Percentiles rank a stretch among this genome's conserved stretches.
Conservation (phyloP, 2,113 vertebrate genomes). For the Asarcornis scutulata region DNA sequence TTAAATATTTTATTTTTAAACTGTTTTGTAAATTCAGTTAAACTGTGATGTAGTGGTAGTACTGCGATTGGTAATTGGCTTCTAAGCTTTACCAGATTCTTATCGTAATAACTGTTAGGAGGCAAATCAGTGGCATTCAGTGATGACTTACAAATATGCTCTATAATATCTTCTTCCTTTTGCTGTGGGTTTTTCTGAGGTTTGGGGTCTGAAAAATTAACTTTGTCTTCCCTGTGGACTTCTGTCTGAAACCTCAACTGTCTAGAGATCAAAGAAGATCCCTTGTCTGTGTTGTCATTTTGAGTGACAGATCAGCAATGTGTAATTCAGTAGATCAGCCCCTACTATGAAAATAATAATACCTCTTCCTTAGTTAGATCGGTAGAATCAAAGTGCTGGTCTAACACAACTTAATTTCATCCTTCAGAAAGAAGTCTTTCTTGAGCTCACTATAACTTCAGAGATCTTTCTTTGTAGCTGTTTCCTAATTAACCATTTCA, state of each 20-base stretch:
- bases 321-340: conserved; percentile 64
- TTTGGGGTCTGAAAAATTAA: conserved; percentile 21
- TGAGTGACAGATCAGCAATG: conserved; percentile 74
- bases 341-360: conserved; percentile 73
- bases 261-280: conserved; percentile 74
- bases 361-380: conserved; percentile 67
- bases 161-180: background rate
- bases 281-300: conserved; percentile 66
- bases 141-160: background rate
- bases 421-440: conserved; percentile 68
- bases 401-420: conserved; percentile 76
- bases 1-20: conserved; percentile 43
- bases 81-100: conserved; percentile 29
- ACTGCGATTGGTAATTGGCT: conserved; percentile 7
- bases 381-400: conserved; percentile 77
- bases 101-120: background rate
- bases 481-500: conserved; percentile 66
- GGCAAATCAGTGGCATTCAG: conserved; percentile 15
- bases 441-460: conserved; percentile 55
- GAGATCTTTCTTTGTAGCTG: conserved; percentile 1
- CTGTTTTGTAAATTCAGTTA: conserved; percentile 10
- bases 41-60: conserved; percentile 7
- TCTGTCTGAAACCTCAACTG: conserved; percentile 55
- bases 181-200: background rate
- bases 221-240: conserved; percentile 51